These are phyloP conservation scores for Ptychobarbus kaznakovi DNA, from an alignment of 2,797 vertebrate species.

Conservation along the genomic window DNA sequence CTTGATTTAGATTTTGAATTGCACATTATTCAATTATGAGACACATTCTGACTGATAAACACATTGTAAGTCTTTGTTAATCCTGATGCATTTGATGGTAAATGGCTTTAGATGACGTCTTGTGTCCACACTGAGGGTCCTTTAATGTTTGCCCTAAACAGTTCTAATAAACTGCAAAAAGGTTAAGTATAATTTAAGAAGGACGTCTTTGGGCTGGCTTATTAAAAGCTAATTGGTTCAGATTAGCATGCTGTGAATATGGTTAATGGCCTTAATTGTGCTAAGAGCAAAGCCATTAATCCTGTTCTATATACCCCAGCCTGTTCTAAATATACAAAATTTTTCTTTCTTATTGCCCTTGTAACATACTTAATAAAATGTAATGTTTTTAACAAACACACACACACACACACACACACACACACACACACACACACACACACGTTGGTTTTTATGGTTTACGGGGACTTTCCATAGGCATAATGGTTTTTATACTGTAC, in stretches of 20 bases:
- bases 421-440: too few species aligned
- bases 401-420: too few species aligned
- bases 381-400: neutral
- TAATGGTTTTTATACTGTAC: too few species aligned
- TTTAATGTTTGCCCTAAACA: slow-evolving; percentile 21
- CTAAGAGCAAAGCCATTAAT: slow-evolving; percentile 46
- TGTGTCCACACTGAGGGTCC: neutral
- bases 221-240: slow-evolving; percentile 43
- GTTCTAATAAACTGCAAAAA: slow-evolving; percentile 24
- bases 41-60: neutral
- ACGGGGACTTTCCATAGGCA: too few species aligned
- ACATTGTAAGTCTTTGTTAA: neutral
- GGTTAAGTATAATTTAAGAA: slow-evolving; percentile 40
- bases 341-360: neutral
- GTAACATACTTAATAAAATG: neutral
- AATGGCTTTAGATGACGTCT: slow-evolving; percentile 16
- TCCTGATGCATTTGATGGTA: neutral
- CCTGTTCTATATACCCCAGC: slow-evolving; percentile 11
- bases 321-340: neutral
- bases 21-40: neutral
- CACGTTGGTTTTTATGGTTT: too few species aligned
- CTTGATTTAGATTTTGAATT: too few species aligned
- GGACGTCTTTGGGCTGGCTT: slow-evolving; percentile 36
- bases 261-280: slow-evolving; percentile 40
- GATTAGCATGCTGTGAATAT: slow-evolving; percentile 42